Percentiles rank a stretch among this genome's conserved stretches.
phyloP scores from a whole-genome alignment of 1,140 invertebrate genomes.

The Tetraneura akinire region DNA sequence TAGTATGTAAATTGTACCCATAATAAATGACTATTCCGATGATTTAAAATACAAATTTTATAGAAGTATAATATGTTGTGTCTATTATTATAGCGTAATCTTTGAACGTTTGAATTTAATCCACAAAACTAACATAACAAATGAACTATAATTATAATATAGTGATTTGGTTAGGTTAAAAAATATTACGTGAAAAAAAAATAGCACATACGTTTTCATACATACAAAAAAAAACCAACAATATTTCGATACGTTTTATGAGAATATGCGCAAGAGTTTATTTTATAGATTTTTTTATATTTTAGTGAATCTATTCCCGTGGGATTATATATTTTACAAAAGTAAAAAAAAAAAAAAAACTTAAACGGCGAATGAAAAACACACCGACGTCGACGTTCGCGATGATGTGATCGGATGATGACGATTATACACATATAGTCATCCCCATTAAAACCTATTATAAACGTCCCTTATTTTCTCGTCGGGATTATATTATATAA shows the following conservation, averaged over 20 bases:
- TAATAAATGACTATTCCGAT: too few species aligned
- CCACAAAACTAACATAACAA: neutral
- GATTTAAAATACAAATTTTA: too few species aligned
- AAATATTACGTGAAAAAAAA: too few species aligned
- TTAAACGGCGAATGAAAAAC: slow-evolving; percentile 2
- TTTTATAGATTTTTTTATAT: neutral
- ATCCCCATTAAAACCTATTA: slow-evolving; percentile 40
- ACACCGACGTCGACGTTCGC: neutral
- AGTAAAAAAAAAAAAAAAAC: slow-evolving; percentile 12
- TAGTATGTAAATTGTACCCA: too few species aligned
- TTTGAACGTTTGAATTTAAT: too few species aligned
- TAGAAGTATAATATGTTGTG: too few species aligned
- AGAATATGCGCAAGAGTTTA: neutral
- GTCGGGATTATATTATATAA: neutral
- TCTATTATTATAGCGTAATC: too few species aligned
- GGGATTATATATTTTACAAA: neutral
- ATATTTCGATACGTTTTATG: too few species aligned
- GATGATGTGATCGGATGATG: slow-evolving; percentile 33
- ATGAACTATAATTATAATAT: too few species aligned
- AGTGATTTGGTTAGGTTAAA: too few species aligned
- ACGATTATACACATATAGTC: too few species aligned
- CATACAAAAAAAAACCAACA: neutral
- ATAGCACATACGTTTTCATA: neutral
- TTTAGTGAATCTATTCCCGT: slow-evolving; percentile 14
- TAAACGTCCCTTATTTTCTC: slow-evolving; percentile 34